Evolutionary conservation across 2,113 vertebrate genomes (phyloP), one percentile per base, ranked within the genome.

Genomic region (Ellobius talpinus): DNA sequence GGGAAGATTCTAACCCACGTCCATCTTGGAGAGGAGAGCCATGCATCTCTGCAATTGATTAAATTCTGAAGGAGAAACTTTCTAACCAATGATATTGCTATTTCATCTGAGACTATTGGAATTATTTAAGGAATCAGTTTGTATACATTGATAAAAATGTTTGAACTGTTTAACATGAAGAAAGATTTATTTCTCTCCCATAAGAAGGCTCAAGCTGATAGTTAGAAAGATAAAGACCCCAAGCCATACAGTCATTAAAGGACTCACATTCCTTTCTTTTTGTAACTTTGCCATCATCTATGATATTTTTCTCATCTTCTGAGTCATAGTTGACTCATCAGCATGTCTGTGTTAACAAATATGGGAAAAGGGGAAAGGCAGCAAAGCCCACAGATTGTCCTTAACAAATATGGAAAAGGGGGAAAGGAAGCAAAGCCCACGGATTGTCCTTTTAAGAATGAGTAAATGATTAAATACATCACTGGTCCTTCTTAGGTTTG

Each of bases 241-340:
- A 8, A 8, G 79, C 24, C 36, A 65, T 19, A 74, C 61, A 29
- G 8, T 87, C 68, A 84, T 39, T 45, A 47, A 42, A 6, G 39
- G 63, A 92, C 36, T 92, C 13, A 47, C 2, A 74, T 66, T 82
- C 3, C 4, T 86, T 95, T 90, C 50, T 63, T 85, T 55, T 77
- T 92, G 7, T 58, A 78, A 21, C 4, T 74, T 47, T 90, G 61
- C 50, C 39, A 82, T 65, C 2, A 45, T n/a, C 39, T 91, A 45
- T 5, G 45, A 31, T 89, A 7, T 82, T 90, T 66, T 55, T 45
- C 42, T 91, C 58, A 76, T 79, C 17, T 45, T 58, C n/a, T 65
- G 39, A 94, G 55, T 93, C 47, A 94, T 90, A 93, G 19, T 78
- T 94, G 42, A 61, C 55, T 92, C 31, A 95, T 17, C 68, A 87